These are phyloP conservation scores for Suncus etruscus DNA, from an alignment of 2,113 vertebrate genomes.

Conservation along the genomic window DNA sequence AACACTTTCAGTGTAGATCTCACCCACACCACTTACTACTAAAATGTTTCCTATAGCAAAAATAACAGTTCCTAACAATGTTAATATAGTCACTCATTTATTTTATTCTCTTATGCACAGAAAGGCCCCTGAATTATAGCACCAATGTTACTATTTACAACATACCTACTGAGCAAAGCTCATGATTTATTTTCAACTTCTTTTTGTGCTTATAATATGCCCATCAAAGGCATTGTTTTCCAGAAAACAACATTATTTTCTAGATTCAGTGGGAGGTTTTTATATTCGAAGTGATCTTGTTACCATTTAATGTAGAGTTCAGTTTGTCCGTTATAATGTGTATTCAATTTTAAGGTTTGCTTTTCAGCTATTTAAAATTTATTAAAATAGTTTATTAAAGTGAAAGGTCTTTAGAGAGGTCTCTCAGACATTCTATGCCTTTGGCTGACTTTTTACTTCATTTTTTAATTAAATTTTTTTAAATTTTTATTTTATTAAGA, in stretches of 20 bases:
- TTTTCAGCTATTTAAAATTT: conserved; percentile 39
- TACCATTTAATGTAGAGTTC: background rate
- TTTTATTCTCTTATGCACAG: background rate
- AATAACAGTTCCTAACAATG: background rate
- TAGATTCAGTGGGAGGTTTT: background rate
- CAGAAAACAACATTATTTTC: background rate
- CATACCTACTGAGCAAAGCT: background rate
- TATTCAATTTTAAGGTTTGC: background rate
- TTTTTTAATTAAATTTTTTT: no score
- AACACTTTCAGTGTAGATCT: background rate
- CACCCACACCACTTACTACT: background rate
- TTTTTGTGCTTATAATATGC: background rate
- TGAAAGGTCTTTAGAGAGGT: background rate
- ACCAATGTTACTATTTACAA: background rate
- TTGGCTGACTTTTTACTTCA: no score
- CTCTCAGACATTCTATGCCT: background rate
- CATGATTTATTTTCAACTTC: background rate
- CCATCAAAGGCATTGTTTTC: background rate
- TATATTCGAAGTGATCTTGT: conserved; percentile 52
- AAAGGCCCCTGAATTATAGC: background rate
- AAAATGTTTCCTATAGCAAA: background rate
- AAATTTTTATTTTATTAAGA: no score
- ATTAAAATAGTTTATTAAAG: conserved; percentile 8
- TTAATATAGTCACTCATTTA: background rate
- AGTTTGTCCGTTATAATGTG: conserved; percentile 13